Base-by-base conservation (phyloP, 2,888 invertebrate species). In the Diaprepes abbreviatus region DNA sequence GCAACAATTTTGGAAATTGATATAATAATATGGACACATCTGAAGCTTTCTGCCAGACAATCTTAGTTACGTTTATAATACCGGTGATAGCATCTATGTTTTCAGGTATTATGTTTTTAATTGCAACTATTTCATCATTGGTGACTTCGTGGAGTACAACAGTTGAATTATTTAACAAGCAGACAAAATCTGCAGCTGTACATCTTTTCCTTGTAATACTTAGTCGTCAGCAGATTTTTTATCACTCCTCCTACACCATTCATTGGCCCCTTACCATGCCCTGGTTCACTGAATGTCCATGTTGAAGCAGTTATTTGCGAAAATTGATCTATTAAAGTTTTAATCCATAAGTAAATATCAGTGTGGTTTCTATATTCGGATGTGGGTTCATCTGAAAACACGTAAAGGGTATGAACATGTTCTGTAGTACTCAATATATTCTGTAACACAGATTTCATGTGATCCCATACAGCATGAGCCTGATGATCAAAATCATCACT, bases 361-460 rank as follows among this genome's bases (percentile, higher is more conserved):
- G 17, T 48, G 10, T 54, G 28, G 48, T 70, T 70, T 21, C 52
- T 40, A 35, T 70, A 67, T 28, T 70, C 62, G 0, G 70, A 70
- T 12, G 62, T 16, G 70, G 66, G 1, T n/a, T 62, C 70, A 57
- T 66, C 66, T 6, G 70, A 62, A 31, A 66, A 66, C 28, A 60
- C 54, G 10, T 45, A 31, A 14, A 66, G 10, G n/a, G 24, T 52
- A n/a, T 21, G 2, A 36, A 48, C 54, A 16, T 52, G 33, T 55
- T 10, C 33, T 24, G 5, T 33, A 2, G 9, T 33, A 33, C 6
- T 33, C 7, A 33, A 33, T 7, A 33, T 33, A 5, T 3, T 33
- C 6, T 9, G 33, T 7, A 9, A 9, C 9, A 10, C 9, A 9
- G 33, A 9, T 9, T 33, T 33, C 33, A 33, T 6, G 33, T 33